phyloP scores from a whole-genome alignment of 2,888 invertebrate genomes.

The Noctua janthe region DNA sequence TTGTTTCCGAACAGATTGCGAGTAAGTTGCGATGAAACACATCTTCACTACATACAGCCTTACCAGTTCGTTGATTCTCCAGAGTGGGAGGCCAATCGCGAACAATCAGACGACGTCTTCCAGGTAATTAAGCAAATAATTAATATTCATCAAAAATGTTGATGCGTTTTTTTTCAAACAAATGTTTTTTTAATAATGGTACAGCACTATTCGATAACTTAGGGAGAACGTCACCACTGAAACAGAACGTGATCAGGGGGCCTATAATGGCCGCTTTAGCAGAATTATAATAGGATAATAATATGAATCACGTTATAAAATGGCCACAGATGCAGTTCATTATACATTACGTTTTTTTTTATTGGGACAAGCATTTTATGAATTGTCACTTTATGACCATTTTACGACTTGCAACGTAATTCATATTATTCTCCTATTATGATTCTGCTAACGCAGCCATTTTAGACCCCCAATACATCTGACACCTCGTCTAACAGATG shows the following conservation, averaged over 20 bases:
- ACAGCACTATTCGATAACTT: neutral
- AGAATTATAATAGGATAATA: too few species aligned
- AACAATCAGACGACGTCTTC: constrained; percentile 94
- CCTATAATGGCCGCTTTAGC: too few species aligned
- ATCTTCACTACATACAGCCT: constrained; percentile 94
- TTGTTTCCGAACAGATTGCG: constrained; percentile 91
- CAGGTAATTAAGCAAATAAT: constrained; percentile 88
- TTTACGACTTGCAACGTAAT: too few species aligned
- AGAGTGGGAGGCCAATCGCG: constrained; percentile 96
- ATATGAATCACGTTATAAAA: too few species aligned
- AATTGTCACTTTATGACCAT: too few species aligned
- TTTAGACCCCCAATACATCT: neutral
- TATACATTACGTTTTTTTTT: too few species aligned
- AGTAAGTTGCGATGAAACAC: constrained; percentile 95
- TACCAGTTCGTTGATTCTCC: constrained; percentile 97
- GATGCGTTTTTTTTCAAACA: neutral
- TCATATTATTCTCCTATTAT: too few species aligned
- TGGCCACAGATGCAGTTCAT: too few species aligned
- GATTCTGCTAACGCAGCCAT: too few species aligned
- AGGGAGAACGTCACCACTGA: neutral
- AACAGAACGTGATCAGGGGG: neutral
- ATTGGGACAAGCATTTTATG: too few species aligned
- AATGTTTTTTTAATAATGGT: neutral
- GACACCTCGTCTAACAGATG: neutral
- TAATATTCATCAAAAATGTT: too few species aligned